Evolutionary conservation across 2,797 vertebrate species (phyloP).

Genomic region (Leucoraja ocellata): DNA sequence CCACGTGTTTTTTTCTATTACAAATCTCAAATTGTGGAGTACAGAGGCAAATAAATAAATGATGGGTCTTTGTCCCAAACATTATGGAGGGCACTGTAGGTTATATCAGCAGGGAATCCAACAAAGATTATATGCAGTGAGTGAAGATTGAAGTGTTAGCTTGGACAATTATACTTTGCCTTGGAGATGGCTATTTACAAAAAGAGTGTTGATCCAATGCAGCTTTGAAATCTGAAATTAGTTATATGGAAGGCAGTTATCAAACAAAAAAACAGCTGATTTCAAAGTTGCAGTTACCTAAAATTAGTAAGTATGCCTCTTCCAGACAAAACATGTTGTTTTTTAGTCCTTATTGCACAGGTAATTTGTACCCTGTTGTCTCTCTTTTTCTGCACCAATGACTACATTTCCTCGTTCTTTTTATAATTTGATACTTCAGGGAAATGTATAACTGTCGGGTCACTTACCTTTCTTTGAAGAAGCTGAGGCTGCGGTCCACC

Average conservation of each 20-base stretch:
- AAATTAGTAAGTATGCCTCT: not conserved
- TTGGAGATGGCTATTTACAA: not conserved
- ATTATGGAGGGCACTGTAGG: no score
- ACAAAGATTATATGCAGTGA: not conserved
- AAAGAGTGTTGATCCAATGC: not conserved
- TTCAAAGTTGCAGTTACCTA: not conserved
- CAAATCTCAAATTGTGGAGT: no score
- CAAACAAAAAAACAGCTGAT: not conserved
- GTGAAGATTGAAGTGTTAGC: not conserved
- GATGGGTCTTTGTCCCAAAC: no score
- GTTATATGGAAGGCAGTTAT: not conserved
- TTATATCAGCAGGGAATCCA: not conserved
- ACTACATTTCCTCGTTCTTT: not conserved
- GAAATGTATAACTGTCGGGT: not conserved
- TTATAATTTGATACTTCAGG: not conserved
- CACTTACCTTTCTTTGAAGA: constrained; percentile 81
- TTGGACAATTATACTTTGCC: not conserved
- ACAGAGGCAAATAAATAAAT: no score
- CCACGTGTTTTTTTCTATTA: no score
- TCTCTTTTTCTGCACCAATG: not conserved
- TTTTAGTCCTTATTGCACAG: no score
- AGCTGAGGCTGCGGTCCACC: constrained; percentile 76
- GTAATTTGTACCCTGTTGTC: not conserved
- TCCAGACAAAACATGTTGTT: not conserved
- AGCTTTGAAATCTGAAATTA: not conserved